Evolutionary conservation across 2,888 invertebrate species (phyloP).

Genomic region (Ectemnius lituratus): DNA sequence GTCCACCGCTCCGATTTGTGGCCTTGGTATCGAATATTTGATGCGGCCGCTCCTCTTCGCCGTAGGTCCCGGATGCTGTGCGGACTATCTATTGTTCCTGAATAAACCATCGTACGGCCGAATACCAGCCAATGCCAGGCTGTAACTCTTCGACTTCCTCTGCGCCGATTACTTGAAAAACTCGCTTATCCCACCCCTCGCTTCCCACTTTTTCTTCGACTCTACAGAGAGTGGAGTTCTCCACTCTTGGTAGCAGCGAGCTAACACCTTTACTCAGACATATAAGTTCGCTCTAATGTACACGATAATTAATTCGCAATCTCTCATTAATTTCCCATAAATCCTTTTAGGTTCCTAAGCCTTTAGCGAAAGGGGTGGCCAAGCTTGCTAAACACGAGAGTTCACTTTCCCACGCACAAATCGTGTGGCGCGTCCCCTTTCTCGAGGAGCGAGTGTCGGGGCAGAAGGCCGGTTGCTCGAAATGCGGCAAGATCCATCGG

Average conservation of each 20-base stretch:
- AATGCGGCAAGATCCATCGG: conserved; percentile 14
- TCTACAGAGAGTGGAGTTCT: background rate
- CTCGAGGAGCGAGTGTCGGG: conserved; percentile 23
- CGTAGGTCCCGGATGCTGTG: conserved; percentile 62
- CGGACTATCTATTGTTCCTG: conserved; percentile 71
- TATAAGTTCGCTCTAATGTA: too few relatives aligned
- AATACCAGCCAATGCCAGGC: conserved; percentile 58
- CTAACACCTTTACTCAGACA: too few relatives aligned
- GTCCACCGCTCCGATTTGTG: conserved; percentile 60
- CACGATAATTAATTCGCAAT: too few relatives aligned
- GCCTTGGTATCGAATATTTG: conserved; percentile 62
- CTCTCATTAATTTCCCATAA: too few relatives aligned
- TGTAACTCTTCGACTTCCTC: conserved; percentile 57
- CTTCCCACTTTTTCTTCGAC: conserved; percentile 4
- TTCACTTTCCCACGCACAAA: conserved; percentile 33
- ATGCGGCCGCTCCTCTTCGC: conserved; percentile 67
- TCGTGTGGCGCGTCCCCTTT: conserved; percentile 4
- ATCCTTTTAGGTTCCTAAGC: too few relatives aligned
- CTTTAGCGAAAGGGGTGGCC: too few relatives aligned
- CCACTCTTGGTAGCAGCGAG: too few relatives aligned
- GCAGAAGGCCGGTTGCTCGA: conserved; percentile 1
- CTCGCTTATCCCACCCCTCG: conserved; percentile 49
- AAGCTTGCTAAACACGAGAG: too few relatives aligned
- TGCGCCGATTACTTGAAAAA: conserved; percentile 58
- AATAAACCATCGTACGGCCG: conserved; percentile 71